Percentiles rank a stretch among this genome's conserved stretches.
phyloP scores from a whole-genome alignment of 2,113 vertebrate species.

The Cyanoramphus novaezelandiae region DNA sequence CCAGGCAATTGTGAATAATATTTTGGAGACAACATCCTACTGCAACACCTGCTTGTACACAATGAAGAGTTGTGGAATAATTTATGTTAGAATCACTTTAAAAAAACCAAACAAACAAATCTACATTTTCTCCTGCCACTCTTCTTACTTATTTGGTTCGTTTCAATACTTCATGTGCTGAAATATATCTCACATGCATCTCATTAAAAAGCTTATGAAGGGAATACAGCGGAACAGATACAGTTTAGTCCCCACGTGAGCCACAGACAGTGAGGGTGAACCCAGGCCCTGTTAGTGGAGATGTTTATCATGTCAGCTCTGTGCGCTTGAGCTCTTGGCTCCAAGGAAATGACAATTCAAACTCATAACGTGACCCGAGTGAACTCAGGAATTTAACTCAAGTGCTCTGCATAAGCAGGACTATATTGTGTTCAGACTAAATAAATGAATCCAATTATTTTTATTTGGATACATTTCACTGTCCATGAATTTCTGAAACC shows the following conservation, averaged over 20 bases:
- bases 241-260: rapidly evolving
- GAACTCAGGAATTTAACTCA: background rate
- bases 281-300: background rate
- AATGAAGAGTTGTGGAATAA: background rate
- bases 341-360: background rate
- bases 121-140: background rate
- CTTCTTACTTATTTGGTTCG: background rate
- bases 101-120: too few species aligned
- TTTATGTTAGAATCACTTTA: background rate
- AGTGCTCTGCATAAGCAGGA: background rate
- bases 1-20: background rate
- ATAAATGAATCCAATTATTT: background rate
- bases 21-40: background rate
- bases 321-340: background rate
- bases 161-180: rapidly evolving
- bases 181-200: background rate
- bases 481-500: background rate
- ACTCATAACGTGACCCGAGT: background rate
- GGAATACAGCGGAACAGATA: background rate
- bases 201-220: background rate
- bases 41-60: background rate
- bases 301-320: background rate
- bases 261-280: rapidly evolving
- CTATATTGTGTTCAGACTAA: background rate
- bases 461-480: background rate